phyloP scores from a whole-genome alignment of 2,888 invertebrate genomes.

The Phortica magna region DNA sequence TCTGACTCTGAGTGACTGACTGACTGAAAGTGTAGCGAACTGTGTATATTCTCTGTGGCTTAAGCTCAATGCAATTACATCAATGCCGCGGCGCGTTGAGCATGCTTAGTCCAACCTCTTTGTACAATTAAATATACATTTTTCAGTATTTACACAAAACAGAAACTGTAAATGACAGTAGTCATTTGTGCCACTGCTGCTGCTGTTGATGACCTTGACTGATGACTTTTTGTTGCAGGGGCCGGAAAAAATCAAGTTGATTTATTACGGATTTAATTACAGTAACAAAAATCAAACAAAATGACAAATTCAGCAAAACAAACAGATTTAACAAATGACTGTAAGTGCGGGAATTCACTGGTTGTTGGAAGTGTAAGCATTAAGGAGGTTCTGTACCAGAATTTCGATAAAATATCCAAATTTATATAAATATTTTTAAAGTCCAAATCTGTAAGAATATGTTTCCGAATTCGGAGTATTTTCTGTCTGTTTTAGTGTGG shows the following conservation, averaged over 20 bases:
- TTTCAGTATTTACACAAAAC: slow-evolving; percentile 65
- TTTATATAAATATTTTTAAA: too few species aligned
- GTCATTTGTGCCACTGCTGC: slow-evolving; percentile 3
- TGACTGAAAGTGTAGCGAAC: slow-evolving; percentile 38
- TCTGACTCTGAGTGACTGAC: too few species aligned
- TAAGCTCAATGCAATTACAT: slow-evolving; percentile 51
- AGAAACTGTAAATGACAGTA: not conserved
- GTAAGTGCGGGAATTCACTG: too few species aligned
- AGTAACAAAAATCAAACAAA: not conserved
- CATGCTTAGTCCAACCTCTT: slow-evolving; percentile 58
- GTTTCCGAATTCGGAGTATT: too few species aligned
- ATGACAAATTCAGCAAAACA: not conserved
- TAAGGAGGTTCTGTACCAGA: too few species aligned
- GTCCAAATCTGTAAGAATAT: too few species aligned
- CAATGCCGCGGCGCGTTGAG: slow-evolving; percentile 19
- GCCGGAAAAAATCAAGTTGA: slow-evolving; percentile 19
- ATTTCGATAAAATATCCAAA: too few species aligned
- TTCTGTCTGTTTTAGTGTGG: too few species aligned
- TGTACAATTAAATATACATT: slow-evolving; percentile 67
- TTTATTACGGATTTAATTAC: slow-evolving; percentile 30
- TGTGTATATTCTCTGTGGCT: slow-evolving; percentile 33
- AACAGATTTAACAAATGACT: too few species aligned
- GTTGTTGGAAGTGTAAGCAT: too few species aligned
- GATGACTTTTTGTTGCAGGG: slow-evolving; percentile 23
- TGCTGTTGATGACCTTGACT: slow-evolving; percentile 18